Evolutionary conservation across 1,140 invertebrate species (phyloP), one percentile per base, ranked within the genome.

Genomic region (Cydia splendana): DNA sequence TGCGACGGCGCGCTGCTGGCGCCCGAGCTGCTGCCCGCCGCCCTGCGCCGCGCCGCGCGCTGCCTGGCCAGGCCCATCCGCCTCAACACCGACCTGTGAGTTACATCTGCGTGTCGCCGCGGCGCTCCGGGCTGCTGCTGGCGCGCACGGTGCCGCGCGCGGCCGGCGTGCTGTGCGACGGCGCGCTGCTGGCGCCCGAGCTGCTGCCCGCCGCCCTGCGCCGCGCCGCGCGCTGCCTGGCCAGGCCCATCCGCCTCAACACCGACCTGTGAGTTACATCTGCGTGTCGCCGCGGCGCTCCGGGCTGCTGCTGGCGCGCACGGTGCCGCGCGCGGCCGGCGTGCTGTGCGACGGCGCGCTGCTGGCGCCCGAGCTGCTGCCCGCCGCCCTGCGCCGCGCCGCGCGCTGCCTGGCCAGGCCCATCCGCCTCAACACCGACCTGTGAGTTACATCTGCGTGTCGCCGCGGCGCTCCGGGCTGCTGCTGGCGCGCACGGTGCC

Each of bases 1-100:
- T 96, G 98, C 7, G 97, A 98, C 94, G 98, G 98, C 2, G 98
- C 99, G 95, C 96, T 99, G 30, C 95, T 99, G 2, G 98, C 97
- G 87, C 94, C 97, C 80, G 93, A 97, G 75, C 95, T 96, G 57
- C 94, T 99, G 67, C 98, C 98, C 15, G 95, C 95, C 57, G 93
- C 98, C 69, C 96, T 99, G 38, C 93, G 98, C 78, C 97, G 99
- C 92, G 99, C 98, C 9, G 96, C 97, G 0, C 91, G 98, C 12
- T 99, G 99, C 93, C 97, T 98, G 93, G 97, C 97, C 65, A 93
- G 96, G 34, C 94, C 98, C 62, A 95, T 96, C 88, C 94, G 98
- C 48, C 94, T 99, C 24, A 97, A 99, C 87, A 98, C 97, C 2
- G 30, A 30, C 30, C 30, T 30, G 30, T 30, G 30, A 30, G 30